Conservation (phyloP, 1,140 invertebrate genomes). For the Pseudomyrmex gracilis region DNA sequence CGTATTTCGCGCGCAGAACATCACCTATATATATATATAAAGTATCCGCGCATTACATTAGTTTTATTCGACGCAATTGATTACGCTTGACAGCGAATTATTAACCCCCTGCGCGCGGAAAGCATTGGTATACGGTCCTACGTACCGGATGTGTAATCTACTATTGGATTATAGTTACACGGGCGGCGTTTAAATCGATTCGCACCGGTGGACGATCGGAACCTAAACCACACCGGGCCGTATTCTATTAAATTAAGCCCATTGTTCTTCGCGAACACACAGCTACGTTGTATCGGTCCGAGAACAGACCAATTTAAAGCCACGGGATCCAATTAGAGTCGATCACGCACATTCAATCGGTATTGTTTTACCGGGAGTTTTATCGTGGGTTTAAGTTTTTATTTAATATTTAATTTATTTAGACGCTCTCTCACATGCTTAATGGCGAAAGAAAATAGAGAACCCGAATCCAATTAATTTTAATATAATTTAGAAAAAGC, state of each 20-base stretch:
- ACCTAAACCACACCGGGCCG: slow-evolving; percentile 53
- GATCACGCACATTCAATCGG: slow-evolving; percentile 50
- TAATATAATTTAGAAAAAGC: not conserved
- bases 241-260: slow-evolving; percentile 63
- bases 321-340: slow-evolving; percentile 52
- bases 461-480: slow-evolving; percentile 7
- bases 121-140: slow-evolving; percentile 28
- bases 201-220: slow-evolving; percentile 47
- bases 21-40: not conserved
- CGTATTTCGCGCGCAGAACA: slow-evolving; percentile 16
- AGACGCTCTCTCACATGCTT: no score
- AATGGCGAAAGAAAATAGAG: not conserved
- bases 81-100: slow-evolving; percentile 49
- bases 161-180: slow-evolving; percentile 62
- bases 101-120: slow-evolving; percentile 34
- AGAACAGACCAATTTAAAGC: slow-evolving; percentile 61
- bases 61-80: slow-evolving; percentile 25
- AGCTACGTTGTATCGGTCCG: slow-evolving; percentile 52
- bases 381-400: not conserved
- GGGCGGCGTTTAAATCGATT: slow-evolving; percentile 57
- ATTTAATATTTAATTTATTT: slow-evolving; percentile 22
- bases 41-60: slow-evolving; percentile 30
- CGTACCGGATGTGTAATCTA: slow-evolving; percentile 54
- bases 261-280: slow-evolving; percentile 50
- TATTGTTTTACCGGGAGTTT: not conserved